These are phyloP conservation scores for Lonchura striata DNA, from an alignment of 2,113 vertebrate genomes.

Conservation along the genomic window DNA sequence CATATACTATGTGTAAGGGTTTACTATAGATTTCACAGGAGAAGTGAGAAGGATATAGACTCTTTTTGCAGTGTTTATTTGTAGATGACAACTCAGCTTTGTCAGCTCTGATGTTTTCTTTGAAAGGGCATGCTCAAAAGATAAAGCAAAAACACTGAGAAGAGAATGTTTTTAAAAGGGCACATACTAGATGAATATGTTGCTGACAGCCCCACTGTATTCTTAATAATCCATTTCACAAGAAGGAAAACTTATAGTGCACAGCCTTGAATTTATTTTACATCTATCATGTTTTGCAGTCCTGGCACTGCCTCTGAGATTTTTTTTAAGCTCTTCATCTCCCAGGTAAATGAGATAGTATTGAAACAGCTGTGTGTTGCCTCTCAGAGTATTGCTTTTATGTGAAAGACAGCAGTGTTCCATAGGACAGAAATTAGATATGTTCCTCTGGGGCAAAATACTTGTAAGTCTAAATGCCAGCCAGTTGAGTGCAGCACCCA, in stretches of 20 bases:
- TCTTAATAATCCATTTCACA: conserved; percentile 35
- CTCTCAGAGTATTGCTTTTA: neutral
- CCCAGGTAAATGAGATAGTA: conserved; percentile 43
- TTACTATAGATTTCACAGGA: neutral
- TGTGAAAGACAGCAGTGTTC: conserved; percentile 27
- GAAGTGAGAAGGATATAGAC: neutral
- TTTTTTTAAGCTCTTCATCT: conserved; percentile 14
- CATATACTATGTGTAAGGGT: neutral
- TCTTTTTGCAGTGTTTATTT: neutral
- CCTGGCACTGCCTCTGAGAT: neutral
- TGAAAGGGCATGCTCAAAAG: conserved; percentile 6
- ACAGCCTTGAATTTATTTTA: conserved; percentile 40
- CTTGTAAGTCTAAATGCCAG: conserved; percentile 47
- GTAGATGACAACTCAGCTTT: neutral
- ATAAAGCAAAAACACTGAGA: neutral
- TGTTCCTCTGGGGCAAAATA: conserved; percentile 1
- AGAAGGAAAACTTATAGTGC: conserved; percentile 20
- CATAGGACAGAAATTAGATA: conserved; percentile 33
- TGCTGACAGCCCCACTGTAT: conserved; percentile 30
- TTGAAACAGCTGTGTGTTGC: conserved; percentile 48
- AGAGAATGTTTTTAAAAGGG: conserved; percentile 20
- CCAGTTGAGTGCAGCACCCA: neutral
- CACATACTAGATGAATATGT: neutral
- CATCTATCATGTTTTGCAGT: neutral
- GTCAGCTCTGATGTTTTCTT: neutral